Evolutionary conservation across 2,797 vertebrate genomes (phyloP).

Genomic region (Helarctos malayanus): DNA sequence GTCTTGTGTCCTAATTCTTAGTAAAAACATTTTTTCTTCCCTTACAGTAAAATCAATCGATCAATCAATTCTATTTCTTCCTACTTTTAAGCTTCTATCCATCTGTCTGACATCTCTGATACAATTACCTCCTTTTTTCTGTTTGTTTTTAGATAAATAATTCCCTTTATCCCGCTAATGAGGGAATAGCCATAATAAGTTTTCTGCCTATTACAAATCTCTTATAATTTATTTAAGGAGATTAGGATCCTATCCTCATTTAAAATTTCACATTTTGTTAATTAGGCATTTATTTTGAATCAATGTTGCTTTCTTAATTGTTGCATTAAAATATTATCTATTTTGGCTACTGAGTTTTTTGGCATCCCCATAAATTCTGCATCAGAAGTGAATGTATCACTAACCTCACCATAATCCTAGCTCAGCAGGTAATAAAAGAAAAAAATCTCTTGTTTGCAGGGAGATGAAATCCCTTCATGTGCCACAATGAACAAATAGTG

Average conservation of each 20-base stretch:
- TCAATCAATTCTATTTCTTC: background rate
- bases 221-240: slow-evolving; percentile 17
- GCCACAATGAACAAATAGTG: background rate
- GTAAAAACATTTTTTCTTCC: background rate
- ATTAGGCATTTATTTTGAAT: background rate
- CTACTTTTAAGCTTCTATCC: background rate
- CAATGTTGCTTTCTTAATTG: background rate
- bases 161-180: background rate
- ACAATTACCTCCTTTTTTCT: background rate
- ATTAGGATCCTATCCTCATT: background rate
- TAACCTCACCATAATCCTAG: background rate
- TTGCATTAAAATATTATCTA: background rate
- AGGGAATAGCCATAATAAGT: background rate
- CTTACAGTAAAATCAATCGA: background rate
- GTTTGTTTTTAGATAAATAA: background rate
- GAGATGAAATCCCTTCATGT: background rate
- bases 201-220: background rate
- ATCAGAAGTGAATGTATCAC: background rate
- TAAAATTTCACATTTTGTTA: background rate
- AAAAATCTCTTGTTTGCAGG: background rate
- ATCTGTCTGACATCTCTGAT: background rate
- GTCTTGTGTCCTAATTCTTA: background rate
- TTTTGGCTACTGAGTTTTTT: background rate
- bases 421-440: background rate
- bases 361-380: background rate